Percentiles rank a stretch among this genome's conserved stretches.
These are phyloP conservation scores for Cyclina sinensis DNA, from an alignment of 1,140 invertebrate species.

Conservation along the genomic window DNA sequence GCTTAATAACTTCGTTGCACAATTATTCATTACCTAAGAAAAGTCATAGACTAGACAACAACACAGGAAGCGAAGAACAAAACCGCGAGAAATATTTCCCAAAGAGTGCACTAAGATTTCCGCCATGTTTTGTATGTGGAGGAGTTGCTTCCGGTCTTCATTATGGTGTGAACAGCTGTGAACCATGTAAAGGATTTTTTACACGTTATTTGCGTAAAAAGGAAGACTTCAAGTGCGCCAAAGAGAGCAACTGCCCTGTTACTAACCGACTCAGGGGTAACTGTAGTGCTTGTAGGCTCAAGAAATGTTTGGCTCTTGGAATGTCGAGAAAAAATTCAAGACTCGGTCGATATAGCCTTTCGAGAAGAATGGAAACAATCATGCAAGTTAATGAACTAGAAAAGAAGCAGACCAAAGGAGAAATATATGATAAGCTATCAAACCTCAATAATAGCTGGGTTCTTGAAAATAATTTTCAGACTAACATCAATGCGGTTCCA, in stretches of 20 bases:
- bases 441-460: not conserved
- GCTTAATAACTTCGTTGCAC: not conserved
- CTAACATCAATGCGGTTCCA: not conserved
- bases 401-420: constrained; percentile 12
- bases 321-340: constrained; percentile 57
- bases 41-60: not conserved
- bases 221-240: constrained; percentile 78
- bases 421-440: no score
- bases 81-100: not conserved
- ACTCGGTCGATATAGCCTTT: constrained; percentile 51
- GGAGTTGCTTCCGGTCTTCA: constrained; percentile 87
- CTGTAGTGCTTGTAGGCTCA: constrained; percentile 81
- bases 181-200: constrained; percentile 87
- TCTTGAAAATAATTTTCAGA: not conserved
- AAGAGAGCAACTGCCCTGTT: constrained; percentile 76
- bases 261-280: constrained; percentile 74
- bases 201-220: constrained; percentile 78
- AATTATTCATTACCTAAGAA: not conserved
- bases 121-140: constrained; percentile 86
- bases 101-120: constrained; percentile 53
- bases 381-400: constrained; percentile 56
- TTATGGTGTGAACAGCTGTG: constrained; percentile 88
- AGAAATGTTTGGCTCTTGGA: constrained; percentile 53
- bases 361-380: constrained; percentile 47
- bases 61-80: not conserved